Evolutionary conservation across 2,888 invertebrate genomes (phyloP).

Genomic region (Plagodis dolabraria): DNA sequence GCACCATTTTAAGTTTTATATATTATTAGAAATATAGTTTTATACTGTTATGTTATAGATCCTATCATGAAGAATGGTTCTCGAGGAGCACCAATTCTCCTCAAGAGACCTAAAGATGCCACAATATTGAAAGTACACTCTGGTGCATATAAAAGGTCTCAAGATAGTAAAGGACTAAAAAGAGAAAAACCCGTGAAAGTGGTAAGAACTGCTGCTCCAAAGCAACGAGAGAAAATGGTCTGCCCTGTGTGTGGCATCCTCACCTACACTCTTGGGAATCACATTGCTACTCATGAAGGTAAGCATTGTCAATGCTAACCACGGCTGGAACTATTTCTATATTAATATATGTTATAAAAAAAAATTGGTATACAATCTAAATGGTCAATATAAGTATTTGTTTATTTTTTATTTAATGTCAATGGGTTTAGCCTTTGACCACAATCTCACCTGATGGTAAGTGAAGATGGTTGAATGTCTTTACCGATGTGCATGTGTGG

Average conservation of each 20-base stretch:
- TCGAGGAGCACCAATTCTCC: constrained; percentile 71
- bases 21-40: too few relatives aligned
- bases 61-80: constrained; percentile 76
- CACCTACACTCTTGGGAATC: constrained; percentile 75
- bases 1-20: too few relatives aligned
- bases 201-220: constrained; percentile 55
- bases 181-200: constrained; percentile 62
- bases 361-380: too few relatives aligned
- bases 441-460: too few relatives aligned
- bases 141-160: constrained; percentile 54
- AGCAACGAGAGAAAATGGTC: constrained; percentile 76
- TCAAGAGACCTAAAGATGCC: constrained; percentile 77
- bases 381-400: too few relatives aligned
- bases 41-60: constrained; percentile 47
- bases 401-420: too few relatives aligned
- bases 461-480: too few relatives aligned
- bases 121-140: constrained; percentile 70
- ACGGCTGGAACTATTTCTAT: too few relatives aligned
- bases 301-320: constrained; percentile 6
- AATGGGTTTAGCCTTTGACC: too few relatives aligned
- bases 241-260: constrained; percentile 81
- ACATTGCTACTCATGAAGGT: constrained; percentile 81
- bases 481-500: too few relatives aligned
- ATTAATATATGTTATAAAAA: too few relatives aligned
- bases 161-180: constrained; percentile 39